These are phyloP conservation scores for Paramormyrops hopkinsi DNA, from an alignment of 2,797 vertebrate genomes.

Conservation along the genomic window DNA sequence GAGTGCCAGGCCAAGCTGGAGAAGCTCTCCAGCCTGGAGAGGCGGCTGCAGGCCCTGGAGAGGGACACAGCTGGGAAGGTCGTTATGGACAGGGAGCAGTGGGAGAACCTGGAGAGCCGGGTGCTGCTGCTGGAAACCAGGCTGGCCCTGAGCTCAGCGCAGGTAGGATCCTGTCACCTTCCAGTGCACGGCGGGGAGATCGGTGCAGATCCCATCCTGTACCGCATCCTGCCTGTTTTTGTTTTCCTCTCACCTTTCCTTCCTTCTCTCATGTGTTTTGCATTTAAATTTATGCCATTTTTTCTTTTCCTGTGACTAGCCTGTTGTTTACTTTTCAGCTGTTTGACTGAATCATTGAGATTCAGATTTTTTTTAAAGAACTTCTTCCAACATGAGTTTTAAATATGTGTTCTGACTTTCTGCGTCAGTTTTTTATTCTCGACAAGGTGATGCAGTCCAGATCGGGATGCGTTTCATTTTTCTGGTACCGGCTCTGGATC, in stretches of 20 bases:
- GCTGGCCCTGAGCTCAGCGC: constrained; percentile 52
- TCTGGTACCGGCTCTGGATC: neutral
- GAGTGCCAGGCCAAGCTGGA: constrained; percentile 63
- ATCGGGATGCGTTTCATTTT: neutral
- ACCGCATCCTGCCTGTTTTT: neutral
- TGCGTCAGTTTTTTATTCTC: neutral
- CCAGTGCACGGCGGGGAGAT: neutral
- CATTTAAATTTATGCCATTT: neutral
- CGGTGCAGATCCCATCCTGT: neutral
- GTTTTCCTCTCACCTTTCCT: neutral
- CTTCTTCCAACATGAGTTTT: neutral
- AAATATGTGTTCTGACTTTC: neutral
- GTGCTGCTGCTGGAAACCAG: constrained; percentile 83
- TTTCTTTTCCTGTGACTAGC: neutral
- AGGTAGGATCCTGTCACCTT: neutral
- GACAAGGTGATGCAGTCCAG: neutral
- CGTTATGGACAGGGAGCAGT: constrained; percentile 66
- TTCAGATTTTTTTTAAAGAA: neutral
- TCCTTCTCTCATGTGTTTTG: neutral
- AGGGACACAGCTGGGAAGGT: constrained; percentile 66
- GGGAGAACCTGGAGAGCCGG: constrained; percentile 78
- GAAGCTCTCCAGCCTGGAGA: constrained; percentile 62
- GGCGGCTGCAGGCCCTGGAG: constrained; percentile 63
- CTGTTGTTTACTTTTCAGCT: neutral
- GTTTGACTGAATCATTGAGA: neutral